Evolutionary conservation across 1,140 invertebrate genomes (phyloP).

Genomic region (Macrotrachela quadricornifera): DNA sequence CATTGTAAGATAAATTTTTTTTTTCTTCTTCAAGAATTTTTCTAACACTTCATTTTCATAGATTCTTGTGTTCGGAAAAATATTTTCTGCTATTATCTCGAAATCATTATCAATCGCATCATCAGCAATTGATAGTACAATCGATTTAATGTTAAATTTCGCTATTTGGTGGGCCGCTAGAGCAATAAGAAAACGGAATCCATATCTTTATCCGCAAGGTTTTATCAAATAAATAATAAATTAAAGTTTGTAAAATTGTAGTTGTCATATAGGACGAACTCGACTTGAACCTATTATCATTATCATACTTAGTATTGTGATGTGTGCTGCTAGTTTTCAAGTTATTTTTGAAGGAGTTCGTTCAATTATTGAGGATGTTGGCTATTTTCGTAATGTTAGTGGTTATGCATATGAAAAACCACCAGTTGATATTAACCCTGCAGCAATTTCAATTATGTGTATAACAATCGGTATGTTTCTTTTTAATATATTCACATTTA

Average conservation of each 20-base stretch:
- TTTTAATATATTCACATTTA: no score
- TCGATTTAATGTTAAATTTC: conserved; percentile 29
- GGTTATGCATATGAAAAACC: no score
- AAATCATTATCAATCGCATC: conserved; percentile 34
- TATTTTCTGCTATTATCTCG: conserved; percentile 28
- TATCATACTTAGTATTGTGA: background rate
- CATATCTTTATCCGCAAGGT: conserved; percentile 31
- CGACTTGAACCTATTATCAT: background rate
- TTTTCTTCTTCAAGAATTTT: no score
- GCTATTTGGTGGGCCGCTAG: conserved; percentile 31
- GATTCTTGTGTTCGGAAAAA: conserved; percentile 25
- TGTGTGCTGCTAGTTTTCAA: background rate
- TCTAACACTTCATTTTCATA: conserved; percentile 10
- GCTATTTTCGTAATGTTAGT: no score
- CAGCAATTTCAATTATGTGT: no score
- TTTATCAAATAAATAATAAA: no score
- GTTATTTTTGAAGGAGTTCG: no score
- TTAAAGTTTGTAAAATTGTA: no score
- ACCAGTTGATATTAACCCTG: no score
- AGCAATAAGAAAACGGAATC: conserved; percentile 26
- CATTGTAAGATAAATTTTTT: no score
- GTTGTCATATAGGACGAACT: background rate
- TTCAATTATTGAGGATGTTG: no score
- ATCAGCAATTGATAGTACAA: conserved; percentile 29
- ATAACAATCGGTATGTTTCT: no score